A percentile compares a stretch with the other conserved stretches of the same genome.
These are phyloP conservation scores for Hypomecis punctinalis DNA, from an alignment of 2,888 invertebrate species.

Conservation along the genomic window DNA sequence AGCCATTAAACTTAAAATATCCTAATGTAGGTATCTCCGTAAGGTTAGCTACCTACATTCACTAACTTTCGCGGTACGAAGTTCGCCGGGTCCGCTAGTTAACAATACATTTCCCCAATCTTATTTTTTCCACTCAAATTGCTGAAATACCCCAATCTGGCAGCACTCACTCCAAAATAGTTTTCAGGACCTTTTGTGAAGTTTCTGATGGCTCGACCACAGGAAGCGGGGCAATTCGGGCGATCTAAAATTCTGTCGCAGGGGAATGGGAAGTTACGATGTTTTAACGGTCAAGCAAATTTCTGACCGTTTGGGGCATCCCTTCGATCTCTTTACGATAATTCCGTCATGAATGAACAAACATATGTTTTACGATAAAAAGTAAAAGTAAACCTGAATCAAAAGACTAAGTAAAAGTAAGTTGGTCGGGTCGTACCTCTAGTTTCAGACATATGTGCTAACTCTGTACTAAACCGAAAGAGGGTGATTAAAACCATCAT, in stretches of 20 bases:
- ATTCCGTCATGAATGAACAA: background rate
- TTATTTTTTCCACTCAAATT: background rate
- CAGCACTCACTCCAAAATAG: conserved; percentile 2
- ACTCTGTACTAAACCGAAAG: too few species aligned
- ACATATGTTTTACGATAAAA: background rate
- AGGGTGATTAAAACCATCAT: too few species aligned
- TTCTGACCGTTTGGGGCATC: background rate
- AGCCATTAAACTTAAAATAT: too few species aligned
- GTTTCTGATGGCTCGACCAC: conserved; percentile 24
- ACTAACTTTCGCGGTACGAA: too few species aligned
- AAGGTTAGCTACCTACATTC: too few species aligned
- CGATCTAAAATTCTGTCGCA: conserved; percentile 17
- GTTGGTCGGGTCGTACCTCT: too few species aligned
- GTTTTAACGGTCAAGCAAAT: conserved; percentile 15
- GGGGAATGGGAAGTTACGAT: conserved; percentile 18
- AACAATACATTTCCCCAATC: background rate
- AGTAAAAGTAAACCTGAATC: too few species aligned
- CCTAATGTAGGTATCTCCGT: too few species aligned
- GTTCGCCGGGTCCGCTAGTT: too few species aligned
- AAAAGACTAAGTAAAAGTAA: too few species aligned
- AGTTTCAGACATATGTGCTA: too few species aligned
- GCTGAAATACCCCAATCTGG: background rate
- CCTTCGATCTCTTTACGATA: background rate
- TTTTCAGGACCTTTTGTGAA: conserved; percentile 18
- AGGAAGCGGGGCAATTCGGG: conserved; percentile 22